Evolutionary conservation across 2,888 invertebrate species (phyloP).

Genomic region (Pilophorus perplexus): DNA sequence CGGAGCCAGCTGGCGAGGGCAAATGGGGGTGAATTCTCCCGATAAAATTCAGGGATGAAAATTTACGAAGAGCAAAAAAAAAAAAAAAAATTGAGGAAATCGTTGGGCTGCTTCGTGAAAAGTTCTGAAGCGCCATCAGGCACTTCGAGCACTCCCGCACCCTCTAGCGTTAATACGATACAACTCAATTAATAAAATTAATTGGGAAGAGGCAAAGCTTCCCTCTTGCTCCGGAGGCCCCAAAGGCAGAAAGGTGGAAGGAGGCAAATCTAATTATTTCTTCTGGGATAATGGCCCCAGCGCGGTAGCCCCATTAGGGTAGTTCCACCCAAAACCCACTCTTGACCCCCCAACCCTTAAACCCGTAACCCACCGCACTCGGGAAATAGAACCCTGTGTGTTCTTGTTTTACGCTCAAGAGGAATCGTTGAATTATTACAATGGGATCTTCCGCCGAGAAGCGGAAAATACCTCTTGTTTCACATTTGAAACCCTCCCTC

Average conservation of each 20-base stretch:
- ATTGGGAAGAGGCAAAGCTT: slow-evolving; percentile 29
- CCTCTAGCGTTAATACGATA: slow-evolving; percentile 40
- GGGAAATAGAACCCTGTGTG: too few relatives aligned
- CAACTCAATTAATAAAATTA: slow-evolving; percentile 46
- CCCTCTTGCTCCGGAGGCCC: not conserved
- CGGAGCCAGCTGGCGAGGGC: not conserved
- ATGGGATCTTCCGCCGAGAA: not conserved
- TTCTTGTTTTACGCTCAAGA: slow-evolving; percentile 6
- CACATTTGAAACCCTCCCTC: too few relatives aligned
- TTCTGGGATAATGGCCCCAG: slow-evolving; percentile 25
- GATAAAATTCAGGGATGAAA: not conserved
- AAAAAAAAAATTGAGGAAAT: not conserved
- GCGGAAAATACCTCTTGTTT: not conserved
- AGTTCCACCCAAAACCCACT: too few relatives aligned
- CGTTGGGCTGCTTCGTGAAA: not conserved
- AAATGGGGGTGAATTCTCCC: not conserved
- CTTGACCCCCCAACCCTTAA: too few relatives aligned
- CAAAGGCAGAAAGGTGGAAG: slow-evolving; percentile 11
- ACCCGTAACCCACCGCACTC: too few relatives aligned
- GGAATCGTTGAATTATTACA: slow-evolving; percentile 10
- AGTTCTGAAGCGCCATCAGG: slow-evolving; percentile 24
- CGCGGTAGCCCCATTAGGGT: slow-evolving; percentile 30
- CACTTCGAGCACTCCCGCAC: too few relatives aligned
- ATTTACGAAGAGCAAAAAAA: not conserved
- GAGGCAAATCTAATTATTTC: slow-evolving; percentile 34